Percentiles rank a stretch among this genome's conserved stretches.
Evolutionary conservation across 2,797 vertebrate genomes (phyloP).

Genomic region (Hemibagrus guttatus): DNA sequence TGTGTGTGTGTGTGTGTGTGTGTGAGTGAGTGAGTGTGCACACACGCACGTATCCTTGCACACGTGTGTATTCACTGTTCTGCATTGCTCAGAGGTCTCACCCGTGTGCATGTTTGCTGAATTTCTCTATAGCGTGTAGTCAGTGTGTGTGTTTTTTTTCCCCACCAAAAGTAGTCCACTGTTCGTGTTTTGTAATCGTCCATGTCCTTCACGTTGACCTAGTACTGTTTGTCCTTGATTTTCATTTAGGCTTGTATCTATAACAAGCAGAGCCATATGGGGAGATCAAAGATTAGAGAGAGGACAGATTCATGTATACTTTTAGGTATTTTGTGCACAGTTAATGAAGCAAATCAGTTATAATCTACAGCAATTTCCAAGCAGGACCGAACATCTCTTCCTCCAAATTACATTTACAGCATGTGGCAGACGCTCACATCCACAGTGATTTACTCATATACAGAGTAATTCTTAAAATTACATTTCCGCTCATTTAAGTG

Average conservation of each 20-base stretch:
- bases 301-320: neutral
- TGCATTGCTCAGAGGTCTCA: constrained; percentile 6
- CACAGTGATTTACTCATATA: neutral
- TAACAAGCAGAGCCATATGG: constrained; percentile 32
- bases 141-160: neutral
- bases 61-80: neutral
- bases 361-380: neutral
- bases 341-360: neutral
- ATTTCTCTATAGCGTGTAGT: neutral
- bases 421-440: neutral
- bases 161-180: neutral
- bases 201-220: constrained; percentile 43
- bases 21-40: neutral
- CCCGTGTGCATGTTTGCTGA: neutral
- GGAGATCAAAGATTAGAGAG: constrained; percentile 15
- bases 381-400: neutral
- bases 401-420: neutral
- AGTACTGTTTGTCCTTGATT: constrained; percentile 48
- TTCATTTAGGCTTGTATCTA: constrained; percentile 35
- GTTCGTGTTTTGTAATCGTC: constrained; percentile 33
- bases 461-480: neutral
- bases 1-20: neutral
- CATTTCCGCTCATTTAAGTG: neutral
- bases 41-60: too few relatives aligned
- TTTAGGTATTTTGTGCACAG: neutral